Percentiles rank a stretch among this genome's conserved stretches.
These are phyloP conservation scores for Aplysina aerophoba DNA, from an alignment of 37 sponge, comb jelly and placozoan genomes.

Conservation along the genomic window DNA sequence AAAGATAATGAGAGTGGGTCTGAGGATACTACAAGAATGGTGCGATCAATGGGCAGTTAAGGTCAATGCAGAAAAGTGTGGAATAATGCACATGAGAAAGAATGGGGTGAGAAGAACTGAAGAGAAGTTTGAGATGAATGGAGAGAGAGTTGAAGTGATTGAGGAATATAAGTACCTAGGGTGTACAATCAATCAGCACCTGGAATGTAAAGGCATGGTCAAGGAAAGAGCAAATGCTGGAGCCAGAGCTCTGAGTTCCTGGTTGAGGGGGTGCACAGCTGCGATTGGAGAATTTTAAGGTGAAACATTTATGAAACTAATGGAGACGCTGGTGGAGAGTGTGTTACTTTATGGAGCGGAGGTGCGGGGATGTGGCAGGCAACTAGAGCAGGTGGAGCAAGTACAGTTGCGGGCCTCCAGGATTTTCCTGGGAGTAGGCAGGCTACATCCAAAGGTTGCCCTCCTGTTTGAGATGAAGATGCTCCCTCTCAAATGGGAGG, in stretches of 20 bases:
- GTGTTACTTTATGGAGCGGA: slow-evolving; percentile 16
- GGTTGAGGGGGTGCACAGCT: not conserved
- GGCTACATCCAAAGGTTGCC: not conserved
- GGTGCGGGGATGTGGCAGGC: not conserved
- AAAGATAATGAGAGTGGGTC: not conserved
- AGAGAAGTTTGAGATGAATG: not conserved
- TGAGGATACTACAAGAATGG: slow-evolving; percentile 1
- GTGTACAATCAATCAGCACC: not conserved
- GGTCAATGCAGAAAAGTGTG: not conserved
- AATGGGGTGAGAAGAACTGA: not conserved
- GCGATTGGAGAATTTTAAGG: not conserved
- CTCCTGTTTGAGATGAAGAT: not conserved
- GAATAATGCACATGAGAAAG: slow-evolving; percentile 5
- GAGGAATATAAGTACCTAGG: not conserved
- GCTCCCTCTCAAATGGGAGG: not conserved
- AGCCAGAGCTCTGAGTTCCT: not conserved
- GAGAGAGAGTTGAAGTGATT: not conserved
- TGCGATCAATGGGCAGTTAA: slow-evolving; percentile 2
- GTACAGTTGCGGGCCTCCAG: not conserved
- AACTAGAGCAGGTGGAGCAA: not conserved
- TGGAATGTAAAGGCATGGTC: not conserved
- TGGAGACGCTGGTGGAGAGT: not conserved
- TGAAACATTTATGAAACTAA: not conserved
- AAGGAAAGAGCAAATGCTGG: not conserved
- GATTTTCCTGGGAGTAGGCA: slow-evolving; percentile 2